A percentile compares a stretch with the other conserved stretches of the same genome.
These are phyloP conservation scores for Colistium nudipinnis DNA, from an alignment of 2,113 vertebrate genomes.

Conservation along the genomic window DNA sequence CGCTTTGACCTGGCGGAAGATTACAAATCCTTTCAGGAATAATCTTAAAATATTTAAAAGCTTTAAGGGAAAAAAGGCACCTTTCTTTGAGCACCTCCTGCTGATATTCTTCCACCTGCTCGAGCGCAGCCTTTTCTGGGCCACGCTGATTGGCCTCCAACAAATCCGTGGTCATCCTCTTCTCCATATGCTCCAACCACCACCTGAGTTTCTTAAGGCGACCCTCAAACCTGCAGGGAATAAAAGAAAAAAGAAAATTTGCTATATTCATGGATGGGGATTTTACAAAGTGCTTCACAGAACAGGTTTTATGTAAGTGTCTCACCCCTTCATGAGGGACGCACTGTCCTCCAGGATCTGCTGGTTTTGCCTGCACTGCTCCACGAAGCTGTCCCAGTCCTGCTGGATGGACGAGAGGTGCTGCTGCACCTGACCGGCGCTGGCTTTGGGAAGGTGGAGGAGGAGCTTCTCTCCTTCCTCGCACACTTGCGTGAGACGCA, in stretches of 20 bases:
- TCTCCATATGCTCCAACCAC: constrained; percentile 92
- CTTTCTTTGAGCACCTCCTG: constrained; percentile 91
- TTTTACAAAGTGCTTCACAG: background rate
- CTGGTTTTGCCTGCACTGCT: constrained; percentile 89
- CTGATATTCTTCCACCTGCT: constrained; percentile 90
- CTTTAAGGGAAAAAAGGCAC: constrained; percentile 46
- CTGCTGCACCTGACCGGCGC: constrained; percentile 88
- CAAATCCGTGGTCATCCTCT: constrained; percentile 87
- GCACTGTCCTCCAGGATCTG: constrained; percentile 89
- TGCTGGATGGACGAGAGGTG: constrained; percentile 89
- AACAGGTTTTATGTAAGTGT: background rate
- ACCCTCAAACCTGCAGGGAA: constrained; percentile 86
- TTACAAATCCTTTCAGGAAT: background rate
- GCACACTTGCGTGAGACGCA: constrained; percentile 86
- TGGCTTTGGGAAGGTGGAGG: constrained; percentile 87
- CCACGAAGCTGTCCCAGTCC: constrained; percentile 91
- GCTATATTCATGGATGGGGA: background rate
- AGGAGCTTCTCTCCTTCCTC: constrained; percentile 91
- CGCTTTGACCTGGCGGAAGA: background rate
- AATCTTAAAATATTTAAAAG: background rate
- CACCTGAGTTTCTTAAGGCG: constrained; percentile 87
- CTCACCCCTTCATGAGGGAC: constrained; percentile 82
- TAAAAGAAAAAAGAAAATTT: background rate
- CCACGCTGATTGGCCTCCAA: constrained; percentile 85
- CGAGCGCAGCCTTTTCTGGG: constrained; percentile 88